phyloP scores from a whole-genome alignment of 2,113 vertebrate species.

The Hypanus sabinus region DNA sequence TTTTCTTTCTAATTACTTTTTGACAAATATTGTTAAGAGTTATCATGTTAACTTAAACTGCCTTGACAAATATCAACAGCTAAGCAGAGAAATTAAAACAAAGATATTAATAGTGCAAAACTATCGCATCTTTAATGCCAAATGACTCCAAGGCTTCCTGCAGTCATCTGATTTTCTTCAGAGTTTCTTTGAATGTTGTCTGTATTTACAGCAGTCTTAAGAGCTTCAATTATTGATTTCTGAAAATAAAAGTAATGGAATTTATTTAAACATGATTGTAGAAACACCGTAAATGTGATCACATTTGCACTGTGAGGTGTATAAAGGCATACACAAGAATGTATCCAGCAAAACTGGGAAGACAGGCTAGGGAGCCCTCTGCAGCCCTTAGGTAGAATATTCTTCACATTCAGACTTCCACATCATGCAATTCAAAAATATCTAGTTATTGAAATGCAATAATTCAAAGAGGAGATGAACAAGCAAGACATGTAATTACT shows the following conservation, averaged over 20 bases:
- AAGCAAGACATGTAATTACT: constrained; percentile 3
- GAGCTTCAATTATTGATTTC: background rate
- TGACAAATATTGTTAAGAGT: background rate
- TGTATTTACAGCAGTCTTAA: background rate
- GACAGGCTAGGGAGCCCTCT: no score
- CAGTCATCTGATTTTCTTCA: background rate
- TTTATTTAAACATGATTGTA: background rate
- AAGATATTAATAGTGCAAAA: background rate
- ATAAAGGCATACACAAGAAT: no score
- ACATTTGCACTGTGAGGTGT: background rate
- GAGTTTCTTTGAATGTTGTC: background rate
- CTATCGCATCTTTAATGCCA: background rate
- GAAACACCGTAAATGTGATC: background rate
- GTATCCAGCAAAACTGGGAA: background rate
- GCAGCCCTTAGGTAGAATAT: background rate
- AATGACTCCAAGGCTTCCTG: background rate
- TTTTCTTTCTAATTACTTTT: background rate
- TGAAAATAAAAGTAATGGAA: background rate
- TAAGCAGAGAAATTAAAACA: background rate
- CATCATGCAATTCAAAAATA: background rate
- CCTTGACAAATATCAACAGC: constrained; percentile 3
- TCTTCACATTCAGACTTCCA: background rate
- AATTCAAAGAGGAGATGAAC: background rate
- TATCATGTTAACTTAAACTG: background rate
- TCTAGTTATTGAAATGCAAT: background rate